Base-by-base conservation (phyloP, 2,888 invertebrate species). In the Tanytarsus gracilentus region DNA sequence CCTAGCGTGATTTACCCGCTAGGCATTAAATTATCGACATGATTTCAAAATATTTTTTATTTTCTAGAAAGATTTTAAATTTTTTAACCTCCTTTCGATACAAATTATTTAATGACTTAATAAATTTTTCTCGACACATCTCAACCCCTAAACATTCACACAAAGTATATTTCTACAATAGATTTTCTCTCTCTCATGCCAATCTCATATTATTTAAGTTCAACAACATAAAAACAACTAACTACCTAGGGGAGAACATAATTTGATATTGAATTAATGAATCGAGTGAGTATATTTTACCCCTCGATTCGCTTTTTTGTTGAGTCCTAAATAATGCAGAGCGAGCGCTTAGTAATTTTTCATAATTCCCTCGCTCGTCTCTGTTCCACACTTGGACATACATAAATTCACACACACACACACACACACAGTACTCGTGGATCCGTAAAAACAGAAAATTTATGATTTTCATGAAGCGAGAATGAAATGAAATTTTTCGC, bases 221-320 rank as follows among this genome's bases (percentile, higher is more conserved):
- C n/a, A n/a, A n/a, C n/a, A n/a, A n/a, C n/a, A n/a, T n/a, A n/a
- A n/a, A n/a, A n/a, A n/a, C n/a, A n/a, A n/a, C n/a, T n/a, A n/a
- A n/a, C n/a, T n/a, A n/a, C 14, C n/a, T 4, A 8, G 21, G 33
- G 53, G 53, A 23, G 11, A 33, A 33, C 36, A 53, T 53, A 53
- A 53, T 36, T 53, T 53, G 27, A 53, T 53, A 53, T 33, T 36
- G 53, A 53, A 53, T 33, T 36, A 53, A 53, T 53, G 53, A 36
- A 53, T 27, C 39, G 33, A 21, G 16, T 36, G 36, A 36, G 33
- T 9, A 33, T 33, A n/a, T 33, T 14, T 11, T 30, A 11, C 14
- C 14, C 16, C 4, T 36, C n/a, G 2, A 14, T 9, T 2, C 16
- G 5, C 33, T 14, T 36, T 36, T 36, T 6, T 36, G 36, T 36